These are phyloP conservation scores for Chrysolina oricalcia DNA, from an alignment of 2,888 invertebrate species.

Conservation along the genomic window DNA sequence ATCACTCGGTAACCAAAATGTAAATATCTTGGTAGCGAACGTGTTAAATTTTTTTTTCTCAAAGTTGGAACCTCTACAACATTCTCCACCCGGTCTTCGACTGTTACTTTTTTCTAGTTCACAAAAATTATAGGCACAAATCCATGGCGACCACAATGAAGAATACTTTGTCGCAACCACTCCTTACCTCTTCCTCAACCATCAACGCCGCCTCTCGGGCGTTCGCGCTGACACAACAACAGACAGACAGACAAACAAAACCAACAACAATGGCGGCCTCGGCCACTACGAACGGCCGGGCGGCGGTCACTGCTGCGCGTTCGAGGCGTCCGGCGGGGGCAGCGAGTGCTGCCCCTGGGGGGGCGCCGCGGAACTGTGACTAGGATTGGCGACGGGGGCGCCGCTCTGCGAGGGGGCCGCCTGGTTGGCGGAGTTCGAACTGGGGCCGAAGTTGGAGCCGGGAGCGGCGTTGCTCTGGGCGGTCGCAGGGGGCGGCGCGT, in stretches of 20 bases:
- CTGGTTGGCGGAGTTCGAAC: conserved; percentile 29
- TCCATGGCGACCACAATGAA: too few species aligned
- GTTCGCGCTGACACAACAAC: background rate
- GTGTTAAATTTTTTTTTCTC: too few species aligned
- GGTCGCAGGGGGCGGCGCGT: conserved; percentile 34
- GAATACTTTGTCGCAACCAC: too few species aligned
- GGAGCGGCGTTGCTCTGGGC: conserved; percentile 39
- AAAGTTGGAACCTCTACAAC: too few species aligned
- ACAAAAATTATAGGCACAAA: too few species aligned
- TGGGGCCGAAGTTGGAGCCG: conserved; percentile 42
- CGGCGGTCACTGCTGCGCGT: conserved; percentile 39
- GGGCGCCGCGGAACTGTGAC: conserved; percentile 41
- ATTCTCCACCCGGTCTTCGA: too few species aligned
- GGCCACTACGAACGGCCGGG: conserved; percentile 32
- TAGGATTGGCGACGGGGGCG: conserved; percentile 44
- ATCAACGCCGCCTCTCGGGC: background rate
- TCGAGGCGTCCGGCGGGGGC: conserved; percentile 37
- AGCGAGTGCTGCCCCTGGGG: conserved; percentile 36
- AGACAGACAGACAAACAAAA: background rate
- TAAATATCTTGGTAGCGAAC: too few species aligned
- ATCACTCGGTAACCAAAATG: too few species aligned
- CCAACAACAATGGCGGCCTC: background rate
- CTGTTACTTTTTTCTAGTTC: too few species aligned
- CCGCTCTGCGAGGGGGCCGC: conserved; percentile 36
- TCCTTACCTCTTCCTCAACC: background rate